These are phyloP conservation scores for Cyclura pinguis DNA, from an alignment of 2,797 vertebrate species.

Conservation along the genomic window DNA sequence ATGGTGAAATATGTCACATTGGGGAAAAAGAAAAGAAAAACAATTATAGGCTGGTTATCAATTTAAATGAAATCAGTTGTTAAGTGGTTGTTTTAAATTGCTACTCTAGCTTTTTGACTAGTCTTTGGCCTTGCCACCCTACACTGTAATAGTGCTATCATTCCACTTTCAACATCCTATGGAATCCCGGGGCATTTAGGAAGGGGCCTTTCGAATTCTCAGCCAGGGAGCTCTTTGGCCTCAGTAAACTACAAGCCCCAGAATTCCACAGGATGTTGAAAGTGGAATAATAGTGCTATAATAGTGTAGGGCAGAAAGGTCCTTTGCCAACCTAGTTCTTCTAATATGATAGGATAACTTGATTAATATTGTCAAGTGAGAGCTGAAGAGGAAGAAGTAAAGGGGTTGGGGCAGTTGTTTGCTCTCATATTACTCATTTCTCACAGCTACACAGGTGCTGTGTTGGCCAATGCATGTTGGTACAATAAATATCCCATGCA, in stretches of 20 bases:
- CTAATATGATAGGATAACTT: not conserved
- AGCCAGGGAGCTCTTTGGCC: no score
- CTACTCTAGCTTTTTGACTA: constrained; percentile 7
- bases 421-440: constrained; percentile 12
- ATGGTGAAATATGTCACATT: not conserved
- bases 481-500: not conserved
- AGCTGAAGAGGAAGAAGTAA: constrained; percentile 4
- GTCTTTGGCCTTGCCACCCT: no score
- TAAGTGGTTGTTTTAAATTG: constrained; percentile 18
- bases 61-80: not conserved
- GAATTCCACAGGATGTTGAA: no score
- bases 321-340: not conserved
- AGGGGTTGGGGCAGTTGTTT: constrained; percentile 25
- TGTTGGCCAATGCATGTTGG: not conserved
- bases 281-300: no score
- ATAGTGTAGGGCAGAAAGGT: no score
- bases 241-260: no score
- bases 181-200: no score
- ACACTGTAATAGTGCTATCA: no score
- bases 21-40: not conserved
- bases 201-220: no score
- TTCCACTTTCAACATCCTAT: no score
- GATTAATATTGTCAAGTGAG: constrained; percentile 25
- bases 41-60: not conserved
- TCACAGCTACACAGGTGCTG: not conserved